phyloP scores from a whole-genome alignment of 1,140 invertebrate species.

The Ceratosolen fusciceps region DNA sequence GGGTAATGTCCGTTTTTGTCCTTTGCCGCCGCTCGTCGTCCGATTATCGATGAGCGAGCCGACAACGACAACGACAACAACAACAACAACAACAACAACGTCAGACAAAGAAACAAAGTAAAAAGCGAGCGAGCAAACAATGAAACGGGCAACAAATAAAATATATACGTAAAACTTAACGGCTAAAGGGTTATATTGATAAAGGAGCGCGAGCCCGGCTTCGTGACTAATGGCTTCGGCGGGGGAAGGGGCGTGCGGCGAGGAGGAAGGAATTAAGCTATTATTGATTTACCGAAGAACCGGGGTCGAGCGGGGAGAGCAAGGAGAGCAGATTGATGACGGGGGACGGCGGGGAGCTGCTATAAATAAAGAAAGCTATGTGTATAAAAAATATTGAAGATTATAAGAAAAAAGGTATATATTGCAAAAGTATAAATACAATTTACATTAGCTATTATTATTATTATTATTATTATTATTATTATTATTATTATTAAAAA shows the following conservation, averaged over 20 bases:
- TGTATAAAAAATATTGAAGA: constrained; percentile 62
- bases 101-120: background rate
- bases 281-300: constrained; percentile 60
- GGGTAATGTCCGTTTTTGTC: background rate
- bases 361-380: constrained; percentile 68
- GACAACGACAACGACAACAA: no score
- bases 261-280: constrained; percentile 21
- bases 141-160: no score
- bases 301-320: constrained; percentile 4
- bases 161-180: background rate
- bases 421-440: constrained; percentile 62
- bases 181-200: constrained; percentile 11
- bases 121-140: background rate
- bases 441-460: constrained; percentile 60
- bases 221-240: no score
- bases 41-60: no score
- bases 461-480: constrained; percentile 62
- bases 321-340: constrained; percentile 52
- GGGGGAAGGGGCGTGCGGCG: no score
- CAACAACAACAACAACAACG: background rate
- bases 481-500: constrained; percentile 60
- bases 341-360: no score
- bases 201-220: constrained; percentile 15
- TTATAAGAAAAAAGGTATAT: constrained; percentile 52
- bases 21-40: no score